Conservation (phyloP, 2,797 vertebrate species). For the Characodon lateralis region DNA sequence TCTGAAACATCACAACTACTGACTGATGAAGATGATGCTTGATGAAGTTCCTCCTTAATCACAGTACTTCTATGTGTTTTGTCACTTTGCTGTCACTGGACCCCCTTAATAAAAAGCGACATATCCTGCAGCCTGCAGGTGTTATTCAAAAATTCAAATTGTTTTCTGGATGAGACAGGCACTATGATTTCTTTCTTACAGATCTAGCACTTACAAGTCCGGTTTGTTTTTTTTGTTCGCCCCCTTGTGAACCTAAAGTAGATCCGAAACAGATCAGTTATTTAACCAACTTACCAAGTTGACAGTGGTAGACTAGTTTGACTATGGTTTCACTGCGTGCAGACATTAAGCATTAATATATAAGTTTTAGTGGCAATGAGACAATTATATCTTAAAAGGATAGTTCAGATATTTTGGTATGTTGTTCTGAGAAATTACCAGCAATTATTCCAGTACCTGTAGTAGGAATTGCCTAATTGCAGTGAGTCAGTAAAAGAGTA, state of each 20-base stretch:
- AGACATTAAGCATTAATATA: too few relatives aligned
- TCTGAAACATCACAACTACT: slow-evolving; percentile 4
- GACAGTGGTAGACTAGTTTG: neutral
- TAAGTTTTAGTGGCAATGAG: too few relatives aligned
- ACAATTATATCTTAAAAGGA: too few relatives aligned
- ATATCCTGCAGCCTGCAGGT: slow-evolving; percentile 24
- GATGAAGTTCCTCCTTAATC: neutral
- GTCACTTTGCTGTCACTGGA: slow-evolving; percentile 33
- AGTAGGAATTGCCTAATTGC: too few relatives aligned
- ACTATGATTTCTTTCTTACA: neutral
- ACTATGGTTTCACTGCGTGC: neutral
- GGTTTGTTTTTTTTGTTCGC: neutral
- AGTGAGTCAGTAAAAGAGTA: too few relatives aligned
- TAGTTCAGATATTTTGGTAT: too few relatives aligned
- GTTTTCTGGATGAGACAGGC: neutral
- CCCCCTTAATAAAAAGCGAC: slow-evolving; percentile 31
- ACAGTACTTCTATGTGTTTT: slow-evolving; percentile 34
- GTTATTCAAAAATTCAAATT: neutral
- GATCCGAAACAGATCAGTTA: too few relatives aligned
- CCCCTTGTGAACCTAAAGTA: too few relatives aligned
- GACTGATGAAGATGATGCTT: slow-evolving; percentile 43
- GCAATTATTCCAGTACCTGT: too few relatives aligned
- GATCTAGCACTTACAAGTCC: neutral
- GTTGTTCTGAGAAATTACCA: too few relatives aligned
- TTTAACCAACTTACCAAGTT: neutral